These are phyloP conservation scores for Bubalus kerabau DNA, from an alignment of 2,113 vertebrate genomes.

Conservation along the genomic window DNA sequence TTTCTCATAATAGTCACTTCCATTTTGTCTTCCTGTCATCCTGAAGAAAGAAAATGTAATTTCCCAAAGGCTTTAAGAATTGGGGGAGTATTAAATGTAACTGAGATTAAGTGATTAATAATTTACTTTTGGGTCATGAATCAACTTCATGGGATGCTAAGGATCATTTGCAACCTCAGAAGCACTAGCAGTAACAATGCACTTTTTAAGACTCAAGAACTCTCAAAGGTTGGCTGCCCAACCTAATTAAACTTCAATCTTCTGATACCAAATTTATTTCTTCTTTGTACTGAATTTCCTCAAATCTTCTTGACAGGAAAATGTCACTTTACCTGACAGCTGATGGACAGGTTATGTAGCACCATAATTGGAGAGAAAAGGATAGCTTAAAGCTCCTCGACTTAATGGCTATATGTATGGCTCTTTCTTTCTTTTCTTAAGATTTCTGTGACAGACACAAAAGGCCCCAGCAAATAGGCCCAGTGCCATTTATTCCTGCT, in stretches of 20 bases:
- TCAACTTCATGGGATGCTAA: conserved; percentile 83
- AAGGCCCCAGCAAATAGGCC: conserved; percentile 71
- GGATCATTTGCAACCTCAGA: conserved; percentile 74
- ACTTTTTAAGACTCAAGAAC: conserved; percentile 64
- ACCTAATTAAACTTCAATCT: conserved; percentile 80
- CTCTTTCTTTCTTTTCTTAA: conserved; percentile 15
- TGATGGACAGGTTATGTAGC: conserved; percentile 74
- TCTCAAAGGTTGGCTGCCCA: conserved; percentile 71
- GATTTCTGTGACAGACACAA: conserved; percentile 60
- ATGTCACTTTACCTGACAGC: conserved; percentile 67
- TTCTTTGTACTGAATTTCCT: conserved; percentile 73
- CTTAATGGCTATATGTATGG: conserved; percentile 49
- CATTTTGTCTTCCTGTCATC: conserved; percentile 81
- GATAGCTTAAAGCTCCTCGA: conserved; percentile 62
- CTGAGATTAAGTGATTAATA: conserved; percentile 97
- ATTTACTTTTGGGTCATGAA: conserved; percentile 93
- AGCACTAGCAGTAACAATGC: conserved; percentile 75
- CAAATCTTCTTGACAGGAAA: conserved; percentile 66
- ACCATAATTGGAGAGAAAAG: conserved; percentile 66
- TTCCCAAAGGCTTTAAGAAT: conserved; percentile 86
- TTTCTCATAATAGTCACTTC: conserved; percentile 80
- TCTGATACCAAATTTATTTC: conserved; percentile 75
- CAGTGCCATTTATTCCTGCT: conserved; percentile 75
- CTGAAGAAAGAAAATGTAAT: conserved; percentile 85
- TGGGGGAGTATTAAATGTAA: conserved; percentile 83